These are phyloP conservation scores for Vesta saturnalis DNA, from an alignment of 2,888 invertebrate species.

Conservation along the genomic window DNA sequence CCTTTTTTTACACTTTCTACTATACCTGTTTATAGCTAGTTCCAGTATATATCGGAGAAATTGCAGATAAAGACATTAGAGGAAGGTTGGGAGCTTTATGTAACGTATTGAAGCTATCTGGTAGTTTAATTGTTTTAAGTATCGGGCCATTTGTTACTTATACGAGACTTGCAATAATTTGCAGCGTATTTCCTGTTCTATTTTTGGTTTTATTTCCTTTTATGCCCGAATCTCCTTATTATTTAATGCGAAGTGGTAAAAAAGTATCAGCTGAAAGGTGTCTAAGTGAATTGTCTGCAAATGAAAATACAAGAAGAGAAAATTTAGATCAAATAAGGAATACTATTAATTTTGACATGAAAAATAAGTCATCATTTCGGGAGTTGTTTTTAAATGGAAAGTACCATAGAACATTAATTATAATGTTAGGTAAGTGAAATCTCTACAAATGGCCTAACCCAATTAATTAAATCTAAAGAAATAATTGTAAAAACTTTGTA, in stretches of 20 bases:
- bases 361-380: too few relatives aligned
- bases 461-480: too few relatives aligned
- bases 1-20: too few relatives aligned
- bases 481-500: too few relatives aligned
- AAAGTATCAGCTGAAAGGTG: conserved; percentile 53
- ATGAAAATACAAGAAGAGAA: too few relatives aligned
- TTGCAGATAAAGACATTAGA: conserved; percentile 63
- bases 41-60: conserved; percentile 60
- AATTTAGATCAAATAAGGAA: too few relatives aligned
- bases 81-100: conserved; percentile 57
- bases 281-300: conserved; percentile 35
- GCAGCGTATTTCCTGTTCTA: conserved; percentile 54
- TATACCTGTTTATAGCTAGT: conserved; percentile 54
- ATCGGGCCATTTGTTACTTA: conserved; percentile 59
- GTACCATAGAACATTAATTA: too few relatives aligned
- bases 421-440: too few relatives aligned
- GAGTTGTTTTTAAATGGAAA: too few relatives aligned
- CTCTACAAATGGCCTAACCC: too few relatives aligned
- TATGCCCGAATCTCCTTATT: conserved; percentile 64
- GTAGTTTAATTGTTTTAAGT: conserved; percentile 57
- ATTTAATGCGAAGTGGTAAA: conserved; percentile 58
- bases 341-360: too few relatives aligned
- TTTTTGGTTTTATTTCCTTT: conserved; percentile 58
- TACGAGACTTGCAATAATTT: conserved; percentile 53
- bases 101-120: conserved; percentile 58